Conservation (phyloP, 2,113 vertebrate genomes). For the Heterocephalus glaber region DNA sequence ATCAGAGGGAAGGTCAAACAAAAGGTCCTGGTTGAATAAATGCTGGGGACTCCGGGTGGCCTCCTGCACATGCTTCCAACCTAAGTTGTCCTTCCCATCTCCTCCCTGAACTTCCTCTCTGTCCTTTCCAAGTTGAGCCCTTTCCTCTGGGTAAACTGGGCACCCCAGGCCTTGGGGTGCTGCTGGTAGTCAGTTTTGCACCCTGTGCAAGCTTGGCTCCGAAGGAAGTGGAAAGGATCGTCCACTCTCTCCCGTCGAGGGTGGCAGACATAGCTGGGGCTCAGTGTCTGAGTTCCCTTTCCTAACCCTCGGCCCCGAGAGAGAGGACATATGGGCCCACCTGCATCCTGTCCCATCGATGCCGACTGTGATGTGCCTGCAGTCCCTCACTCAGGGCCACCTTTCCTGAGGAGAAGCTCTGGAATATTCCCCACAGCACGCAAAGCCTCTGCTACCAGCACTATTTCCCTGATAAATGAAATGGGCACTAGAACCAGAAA, state of each 20-base stretch:
- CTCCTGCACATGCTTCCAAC: not conserved
- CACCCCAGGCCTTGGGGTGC: not conserved
- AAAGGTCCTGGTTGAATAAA: not conserved
- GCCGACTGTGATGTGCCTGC: not conserved
- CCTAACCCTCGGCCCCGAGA: not conserved
- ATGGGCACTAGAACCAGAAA: not conserved
- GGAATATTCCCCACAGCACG: not conserved
- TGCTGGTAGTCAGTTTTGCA: not conserved
- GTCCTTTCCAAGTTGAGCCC: not conserved
- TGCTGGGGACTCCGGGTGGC: not conserved
- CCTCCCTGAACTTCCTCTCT: not conserved
- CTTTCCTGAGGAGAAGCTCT: not conserved
- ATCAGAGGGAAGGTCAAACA: not conserved
- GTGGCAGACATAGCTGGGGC: not conserved
- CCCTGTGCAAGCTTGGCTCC: not conserved
- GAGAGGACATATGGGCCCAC: not conserved
- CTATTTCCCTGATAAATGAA: not conserved
- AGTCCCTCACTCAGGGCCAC: not conserved
- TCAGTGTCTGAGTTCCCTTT: not conserved
- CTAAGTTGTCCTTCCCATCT: fast-evolving
- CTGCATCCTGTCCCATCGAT: not conserved
- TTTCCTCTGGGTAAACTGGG: not conserved
- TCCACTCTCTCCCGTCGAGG: not conserved
- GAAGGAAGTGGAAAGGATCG: not conserved
- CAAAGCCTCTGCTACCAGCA: not conserved